Evolutionary conservation across 92 coral and sea anemone genomes (phyloP).

Genomic region (Heteractis magnifica): DNA sequence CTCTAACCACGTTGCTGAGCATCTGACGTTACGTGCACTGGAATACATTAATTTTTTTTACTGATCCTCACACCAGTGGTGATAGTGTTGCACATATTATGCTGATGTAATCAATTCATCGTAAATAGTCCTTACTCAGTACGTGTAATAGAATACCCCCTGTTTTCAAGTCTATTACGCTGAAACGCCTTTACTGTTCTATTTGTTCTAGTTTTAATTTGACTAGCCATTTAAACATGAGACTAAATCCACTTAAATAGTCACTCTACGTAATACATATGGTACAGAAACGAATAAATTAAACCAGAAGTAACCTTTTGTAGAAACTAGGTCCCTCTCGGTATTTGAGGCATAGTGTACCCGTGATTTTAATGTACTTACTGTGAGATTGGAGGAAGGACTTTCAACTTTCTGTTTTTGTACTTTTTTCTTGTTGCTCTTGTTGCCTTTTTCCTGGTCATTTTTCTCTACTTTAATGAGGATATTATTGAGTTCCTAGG

Average conservation of each 20-base stretch:
- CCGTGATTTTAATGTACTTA: conserved; percentile 20
- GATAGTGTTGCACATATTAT: too few species aligned
- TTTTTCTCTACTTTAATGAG: conserved; percentile 21
- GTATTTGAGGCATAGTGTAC: neutral
- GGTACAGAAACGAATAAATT: too few species aligned
- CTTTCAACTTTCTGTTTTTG: conserved; percentile 30
- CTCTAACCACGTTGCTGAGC: too few species aligned
- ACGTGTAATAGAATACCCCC: too few species aligned
- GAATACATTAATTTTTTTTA: too few species aligned
- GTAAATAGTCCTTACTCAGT: too few species aligned
- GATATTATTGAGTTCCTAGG: conserved; percentile 12
- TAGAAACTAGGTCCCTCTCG: neutral
- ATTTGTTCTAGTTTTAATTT: neutral
- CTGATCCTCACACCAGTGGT: too few species aligned
- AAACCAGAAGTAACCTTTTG: too few species aligned
- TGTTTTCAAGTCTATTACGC: too few species aligned
- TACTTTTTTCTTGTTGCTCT: conserved; percentile 16
- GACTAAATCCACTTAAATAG: neutral
- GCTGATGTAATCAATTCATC: too few species aligned
- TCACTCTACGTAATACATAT: too few species aligned
- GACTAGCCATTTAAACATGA: neutral
- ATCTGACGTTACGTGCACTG: too few species aligned
- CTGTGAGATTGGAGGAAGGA: conserved; percentile 9
- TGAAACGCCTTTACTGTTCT: neutral
- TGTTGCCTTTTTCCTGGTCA: neutral